Conservation (phyloP, 2,888 invertebrate species). For the Leptothorax acervorum region DNA sequence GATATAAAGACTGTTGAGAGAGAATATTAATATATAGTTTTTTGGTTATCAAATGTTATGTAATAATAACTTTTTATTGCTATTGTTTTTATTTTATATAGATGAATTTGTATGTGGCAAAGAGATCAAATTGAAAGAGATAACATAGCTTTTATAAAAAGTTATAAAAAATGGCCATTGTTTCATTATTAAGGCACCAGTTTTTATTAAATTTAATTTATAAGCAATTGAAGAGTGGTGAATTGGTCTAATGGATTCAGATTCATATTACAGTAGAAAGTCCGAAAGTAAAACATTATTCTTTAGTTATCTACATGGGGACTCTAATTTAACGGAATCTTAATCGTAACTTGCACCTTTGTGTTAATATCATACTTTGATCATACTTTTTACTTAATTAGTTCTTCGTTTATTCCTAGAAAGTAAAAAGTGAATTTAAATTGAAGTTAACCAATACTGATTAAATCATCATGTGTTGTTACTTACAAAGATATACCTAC, state of each 20-base stretch:
- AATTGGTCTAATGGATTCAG: neutral
- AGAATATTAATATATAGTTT: neutral
- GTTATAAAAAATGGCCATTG: neutral
- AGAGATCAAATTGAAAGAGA: neutral
- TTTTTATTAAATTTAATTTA: neutral
- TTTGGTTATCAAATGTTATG: neutral
- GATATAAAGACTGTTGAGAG: neutral
- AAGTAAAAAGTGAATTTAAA: slow-evolving; percentile 4
- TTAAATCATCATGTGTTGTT: neutral
- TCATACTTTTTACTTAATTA: neutral
- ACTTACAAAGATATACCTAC: neutral
- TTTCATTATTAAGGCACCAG: neutral
- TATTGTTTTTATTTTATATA: neutral
- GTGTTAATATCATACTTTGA: neutral
- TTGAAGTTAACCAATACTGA: neutral
- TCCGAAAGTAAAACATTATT: neutral
- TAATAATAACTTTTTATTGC: neutral
- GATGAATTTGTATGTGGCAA: neutral
- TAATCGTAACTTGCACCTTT: neutral
- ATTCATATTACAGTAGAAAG: neutral
- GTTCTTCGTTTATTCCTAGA: neutral
- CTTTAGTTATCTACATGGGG: neutral
- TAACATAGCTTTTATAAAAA: neutral
- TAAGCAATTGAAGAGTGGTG: neutral
- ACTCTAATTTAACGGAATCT: neutral